Evolutionary conservation across 2,888 invertebrate species (phyloP).

Genomic region (Cerceris rybyensis): DNA sequence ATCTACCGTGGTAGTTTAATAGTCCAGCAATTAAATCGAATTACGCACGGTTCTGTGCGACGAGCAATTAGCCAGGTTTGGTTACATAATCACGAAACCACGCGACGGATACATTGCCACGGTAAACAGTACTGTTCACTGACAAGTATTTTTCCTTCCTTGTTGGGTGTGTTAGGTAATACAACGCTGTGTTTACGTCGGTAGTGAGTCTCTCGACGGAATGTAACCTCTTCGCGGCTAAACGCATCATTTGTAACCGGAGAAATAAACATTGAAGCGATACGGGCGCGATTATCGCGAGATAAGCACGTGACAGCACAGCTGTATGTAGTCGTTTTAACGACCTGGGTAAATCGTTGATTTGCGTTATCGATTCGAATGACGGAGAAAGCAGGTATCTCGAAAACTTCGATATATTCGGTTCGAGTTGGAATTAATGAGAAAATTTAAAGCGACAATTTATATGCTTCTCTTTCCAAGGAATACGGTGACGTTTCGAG

Average conservation of each 20-base stretch:
- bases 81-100: constrained; percentile 36
- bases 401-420: too few species aligned
- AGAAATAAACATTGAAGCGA: background rate
- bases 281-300: background rate
- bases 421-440: too few species aligned
- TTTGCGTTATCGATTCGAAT: too few species aligned
- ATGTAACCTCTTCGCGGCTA: background rate
- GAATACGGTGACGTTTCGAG: too few species aligned
- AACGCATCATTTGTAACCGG: background rate
- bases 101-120: background rate
- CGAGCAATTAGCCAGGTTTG: constrained; percentile 21
- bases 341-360: too few species aligned
- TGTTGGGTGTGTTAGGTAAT: background rate
- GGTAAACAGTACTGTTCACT: constrained; percentile 6
- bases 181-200: constrained; percentile 8
- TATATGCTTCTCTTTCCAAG: too few species aligned
- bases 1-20: too few species aligned
- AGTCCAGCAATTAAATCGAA: constrained; percentile 16
- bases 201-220: background rate
- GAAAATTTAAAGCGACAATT: too few species aligned
- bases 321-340: too few species aligned
- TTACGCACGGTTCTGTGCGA: background rate
- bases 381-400: too few species aligned
- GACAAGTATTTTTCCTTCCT: constrained; percentile 17
- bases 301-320: background rate